Evolutionary conservation across 2,888 invertebrate species (phyloP).

Genomic region (Tipula unca): DNA sequence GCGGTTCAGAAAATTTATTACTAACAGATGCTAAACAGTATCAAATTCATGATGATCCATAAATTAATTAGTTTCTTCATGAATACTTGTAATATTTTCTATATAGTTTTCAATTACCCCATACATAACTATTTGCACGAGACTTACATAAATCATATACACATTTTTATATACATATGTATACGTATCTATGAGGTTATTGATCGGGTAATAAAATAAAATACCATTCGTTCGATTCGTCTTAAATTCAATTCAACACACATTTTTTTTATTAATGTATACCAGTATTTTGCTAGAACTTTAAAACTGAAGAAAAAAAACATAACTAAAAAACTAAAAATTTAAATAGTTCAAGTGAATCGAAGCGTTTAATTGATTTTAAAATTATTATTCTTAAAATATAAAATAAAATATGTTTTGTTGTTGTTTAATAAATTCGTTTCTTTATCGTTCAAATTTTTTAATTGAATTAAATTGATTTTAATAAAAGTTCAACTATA

Average conservation of each 20-base stretch:
- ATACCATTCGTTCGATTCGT: not conserved
- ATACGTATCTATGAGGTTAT: not conserved
- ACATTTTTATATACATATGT: not conserved
- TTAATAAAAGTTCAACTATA: not conserved
- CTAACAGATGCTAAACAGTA: not conserved
- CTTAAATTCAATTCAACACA: not conserved
- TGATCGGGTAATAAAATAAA: not conserved
- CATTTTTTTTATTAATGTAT: not conserved
- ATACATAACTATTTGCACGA: not conserved
- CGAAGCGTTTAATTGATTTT: slow-evolving; percentile 8
- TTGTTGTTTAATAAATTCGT: not conserved
- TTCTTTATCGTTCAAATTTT: not conserved
- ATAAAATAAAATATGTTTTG: not conserved
- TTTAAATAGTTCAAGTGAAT: not conserved
- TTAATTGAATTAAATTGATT: not conserved
- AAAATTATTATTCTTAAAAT: not conserved
- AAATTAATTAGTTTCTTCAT: not conserved
- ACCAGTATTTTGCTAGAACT: not conserved
- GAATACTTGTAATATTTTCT: not conserved
- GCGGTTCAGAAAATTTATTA: not conserved
- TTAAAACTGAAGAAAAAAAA: not conserved
- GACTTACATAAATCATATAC: not conserved
- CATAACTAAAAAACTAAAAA: not conserved
- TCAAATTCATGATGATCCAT: not conserved
- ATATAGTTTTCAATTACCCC: not conserved